These are phyloP conservation scores for Jacana jacana DNA, from an alignment of 2,113 vertebrate species.

Conservation along the genomic window DNA sequence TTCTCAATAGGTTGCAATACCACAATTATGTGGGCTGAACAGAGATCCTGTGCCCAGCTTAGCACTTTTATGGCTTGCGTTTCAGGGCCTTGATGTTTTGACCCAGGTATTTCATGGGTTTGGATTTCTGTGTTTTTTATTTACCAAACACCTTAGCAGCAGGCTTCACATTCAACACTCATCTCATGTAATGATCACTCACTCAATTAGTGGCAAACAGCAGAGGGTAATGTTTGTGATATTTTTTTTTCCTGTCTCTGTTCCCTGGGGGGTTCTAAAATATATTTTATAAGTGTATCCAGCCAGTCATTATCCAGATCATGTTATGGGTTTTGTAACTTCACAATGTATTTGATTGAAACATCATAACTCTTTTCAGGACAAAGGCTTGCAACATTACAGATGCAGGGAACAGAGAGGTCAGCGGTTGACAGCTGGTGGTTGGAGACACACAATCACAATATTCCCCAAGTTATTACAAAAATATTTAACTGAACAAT, in stretches of 20 bases:
- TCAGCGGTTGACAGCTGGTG: slow-evolving; percentile 73
- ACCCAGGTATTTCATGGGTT: neutral
- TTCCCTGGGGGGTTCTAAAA: slow-evolving; percentile 22
- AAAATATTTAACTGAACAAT: slow-evolving; percentile 68
- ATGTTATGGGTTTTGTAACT: slow-evolving; percentile 70
- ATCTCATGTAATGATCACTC: neutral
- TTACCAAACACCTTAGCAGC: neutral
- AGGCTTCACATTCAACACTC: neutral
- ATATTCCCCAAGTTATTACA: slow-evolving; percentile 64
- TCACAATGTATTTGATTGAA: slow-evolving; percentile 66
- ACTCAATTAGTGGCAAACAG: slow-evolving; percentile 48
- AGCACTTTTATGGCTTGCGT: neutral
- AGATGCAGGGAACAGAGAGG: slow-evolving; percentile 66
- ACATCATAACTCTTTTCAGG: slow-evolving; percentile 72
- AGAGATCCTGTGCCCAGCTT: neutral
- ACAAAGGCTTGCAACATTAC: slow-evolving; percentile 71
- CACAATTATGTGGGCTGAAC: neutral
- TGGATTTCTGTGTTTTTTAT: slow-evolving; percentile 1
- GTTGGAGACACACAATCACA: slow-evolving; percentile 58
- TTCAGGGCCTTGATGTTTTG: neutral
- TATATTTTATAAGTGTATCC: slow-evolving; percentile 53
- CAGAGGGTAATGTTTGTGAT: slow-evolving; percentile 9
- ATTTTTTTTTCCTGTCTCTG: neutral
- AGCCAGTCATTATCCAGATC: slow-evolving; percentile 56
- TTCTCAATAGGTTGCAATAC: slow-evolving; percentile 11